Evolutionary conservation across 2,888 invertebrate species (phyloP).

Genomic region (Xanthorhoe designata): DNA sequence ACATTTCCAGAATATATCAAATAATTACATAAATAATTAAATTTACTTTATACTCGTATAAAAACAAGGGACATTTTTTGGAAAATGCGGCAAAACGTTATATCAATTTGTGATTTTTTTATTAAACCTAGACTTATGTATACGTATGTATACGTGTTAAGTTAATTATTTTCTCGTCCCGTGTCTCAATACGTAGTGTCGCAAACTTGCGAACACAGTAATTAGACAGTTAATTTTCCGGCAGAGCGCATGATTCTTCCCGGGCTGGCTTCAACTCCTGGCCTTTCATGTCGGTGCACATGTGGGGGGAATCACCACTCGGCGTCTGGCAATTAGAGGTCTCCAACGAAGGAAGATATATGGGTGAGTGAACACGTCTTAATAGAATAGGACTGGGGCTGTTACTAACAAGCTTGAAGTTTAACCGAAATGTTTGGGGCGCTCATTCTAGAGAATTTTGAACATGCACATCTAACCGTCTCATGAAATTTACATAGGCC

Average conservation of each 20-base stretch:
- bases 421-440: slow-evolving; percentile 27
- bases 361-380: slow-evolving; percentile 87
- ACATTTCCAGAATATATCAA: background rate
- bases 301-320: slow-evolving; percentile 98
- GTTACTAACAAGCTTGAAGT: slow-evolving; percentile 36
- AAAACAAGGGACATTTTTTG: too few relatives aligned
- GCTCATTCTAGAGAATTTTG: background rate
- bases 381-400: slow-evolving; percentile 30
- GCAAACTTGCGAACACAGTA: slow-evolving; percentile 17
- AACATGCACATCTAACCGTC: slow-evolving; percentile 17
- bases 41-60: too few relatives aligned
- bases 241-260: slow-evolving; percentile 94
- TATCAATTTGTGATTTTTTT: too few relatives aligned
- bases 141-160: too few relatives aligned
- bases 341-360: slow-evolving; percentile 95
- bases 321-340: slow-evolving; percentile 98
- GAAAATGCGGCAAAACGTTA: too few relatives aligned
- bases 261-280: slow-evolving; percentile 97
- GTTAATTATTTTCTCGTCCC: background rate
- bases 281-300: slow-evolving; percentile 99
- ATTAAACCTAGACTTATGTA: too few relatives aligned
- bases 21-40: background rate
- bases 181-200: background rate
- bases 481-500: slow-evolving; percentile 84
- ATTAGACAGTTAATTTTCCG: slow-evolving; percentile 59